Conservation (phyloP, 2,113 vertebrate genomes). For the Gnathonemus longibarbis region DNA sequence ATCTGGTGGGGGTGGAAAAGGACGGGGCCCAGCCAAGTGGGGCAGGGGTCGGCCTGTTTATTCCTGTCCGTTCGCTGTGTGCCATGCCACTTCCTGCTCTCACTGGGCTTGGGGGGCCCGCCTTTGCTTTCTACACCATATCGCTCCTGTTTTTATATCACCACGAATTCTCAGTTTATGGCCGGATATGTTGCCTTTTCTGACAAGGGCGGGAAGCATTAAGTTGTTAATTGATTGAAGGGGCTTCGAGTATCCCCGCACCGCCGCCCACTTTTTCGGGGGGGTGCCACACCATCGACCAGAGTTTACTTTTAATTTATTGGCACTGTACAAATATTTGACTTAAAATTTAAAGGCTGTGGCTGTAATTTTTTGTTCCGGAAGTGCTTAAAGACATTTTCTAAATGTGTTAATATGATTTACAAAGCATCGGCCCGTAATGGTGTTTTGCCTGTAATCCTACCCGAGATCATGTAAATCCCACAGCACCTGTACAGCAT, state of each 20-base stretch:
- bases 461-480: background rate
- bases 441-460: background rate
- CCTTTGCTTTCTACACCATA: background rate
- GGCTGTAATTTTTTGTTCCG: background rate
- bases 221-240: background rate
- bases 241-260: background rate
- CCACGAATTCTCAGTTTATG: conserved; percentile 25
- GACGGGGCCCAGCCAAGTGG: conserved; percentile 38
- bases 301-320: background rate
- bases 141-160: conserved; percentile 16
- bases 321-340: background rate
- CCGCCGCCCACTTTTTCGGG: background rate
- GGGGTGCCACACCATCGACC: background rate
- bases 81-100: background rate
- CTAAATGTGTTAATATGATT: background rate
- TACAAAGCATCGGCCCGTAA: background rate
- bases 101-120: background rate
- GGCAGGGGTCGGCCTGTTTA: conserved; percentile 39
- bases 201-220: background rate
- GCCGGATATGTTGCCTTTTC: background rate
- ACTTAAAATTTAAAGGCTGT: background rate
- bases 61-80: conserved; percentile 28
- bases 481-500: background rate
- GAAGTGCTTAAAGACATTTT: background rate
- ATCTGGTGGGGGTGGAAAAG: conserved; percentile 7